Conservation (phyloP, 92 coral and sea anemone species). For the Porites rus region DNA sequence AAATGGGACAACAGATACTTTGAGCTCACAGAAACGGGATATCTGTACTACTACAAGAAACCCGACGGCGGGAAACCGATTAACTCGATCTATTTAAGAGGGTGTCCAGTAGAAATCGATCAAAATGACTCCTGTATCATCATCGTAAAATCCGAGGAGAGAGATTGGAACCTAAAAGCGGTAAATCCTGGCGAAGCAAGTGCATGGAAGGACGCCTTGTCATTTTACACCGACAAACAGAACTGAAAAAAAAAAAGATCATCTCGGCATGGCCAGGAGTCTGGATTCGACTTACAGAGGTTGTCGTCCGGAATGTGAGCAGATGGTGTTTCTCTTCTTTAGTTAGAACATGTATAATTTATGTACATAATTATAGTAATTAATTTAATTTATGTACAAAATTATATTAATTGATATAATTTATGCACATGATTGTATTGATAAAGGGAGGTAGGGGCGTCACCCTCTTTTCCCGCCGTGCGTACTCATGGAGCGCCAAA, state of each 20-base stretch:
- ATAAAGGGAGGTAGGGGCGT: too few species aligned
- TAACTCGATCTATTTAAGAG: conserved; percentile 90
- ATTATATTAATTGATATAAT: too few species aligned
- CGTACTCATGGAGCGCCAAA: too few species aligned
- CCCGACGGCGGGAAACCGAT: conserved; percentile 88
- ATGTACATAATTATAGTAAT: too few species aligned
- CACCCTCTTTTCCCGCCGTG: too few species aligned
- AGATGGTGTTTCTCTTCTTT: too few species aligned
- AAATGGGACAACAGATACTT: conserved; percentile 98
- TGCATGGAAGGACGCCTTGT: conserved; percentile 76
- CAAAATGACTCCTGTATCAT: conserved; percentile 71
- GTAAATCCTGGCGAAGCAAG: conserved; percentile 82
- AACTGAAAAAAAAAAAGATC: conserved; percentile 10
- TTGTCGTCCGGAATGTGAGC: too few species aligned
- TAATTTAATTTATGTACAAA: too few species aligned
- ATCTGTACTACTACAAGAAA: conserved; percentile 88
- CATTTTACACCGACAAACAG: conserved; percentile 75
- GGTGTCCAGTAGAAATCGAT: conserved; percentile 85
- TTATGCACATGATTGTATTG: too few species aligned
- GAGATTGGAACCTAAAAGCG: conserved; percentile 86
- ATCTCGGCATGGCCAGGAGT: too few species aligned
- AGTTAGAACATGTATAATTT: too few species aligned
- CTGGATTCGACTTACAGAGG: too few species aligned
- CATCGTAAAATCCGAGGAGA: conserved; percentile 83
- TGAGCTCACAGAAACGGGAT: conserved; percentile 88